Evolutionary conservation across 2,888 invertebrate species (phyloP), one percentile per base, ranked within the genome.

Genomic region (Pandemis heparana): DNA sequence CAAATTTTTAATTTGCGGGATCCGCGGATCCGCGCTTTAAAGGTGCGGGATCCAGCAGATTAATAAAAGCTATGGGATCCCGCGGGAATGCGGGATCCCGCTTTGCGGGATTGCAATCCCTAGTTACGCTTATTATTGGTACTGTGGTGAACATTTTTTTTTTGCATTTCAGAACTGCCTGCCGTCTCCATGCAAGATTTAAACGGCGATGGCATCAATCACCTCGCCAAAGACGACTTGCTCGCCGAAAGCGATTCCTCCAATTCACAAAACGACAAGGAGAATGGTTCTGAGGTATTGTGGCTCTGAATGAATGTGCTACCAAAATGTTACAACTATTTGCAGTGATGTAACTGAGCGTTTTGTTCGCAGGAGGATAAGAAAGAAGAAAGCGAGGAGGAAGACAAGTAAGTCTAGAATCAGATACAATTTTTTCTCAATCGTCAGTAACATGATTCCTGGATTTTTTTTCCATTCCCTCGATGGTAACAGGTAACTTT

Each of bases 191-290:
- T 90, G 41, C 18, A 89, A 8, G 86, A 82, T 5, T 77, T 92
- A 14, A 94, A 94, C 64, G 93, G 93, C 1, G 87, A 83, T 38
- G 79, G 82, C 43, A 80, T 87, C 4, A 82, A 81, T 9, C 89
- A 91, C 70, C 81, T 92, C 9, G 91, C 89, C 14, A 93, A 91
- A 79, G 90, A 90, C 43, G 93, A 92, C 67, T 80, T 94, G 18
- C 81, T 94, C 5, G 88, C 77, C 5, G 93, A 92, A 8, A 92
- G 89, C 66, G 92, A 93, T 71, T 87, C 89, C 0, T 91, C 91
- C 0, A 80, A 77, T 10, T 73, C 73, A 12, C 68, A 63, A 0
- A 80, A 82, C 46, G 85, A 90, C 61, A 85, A 85, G 51, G 81
- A 81, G 14, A 83, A 81, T 59, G 81, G 74, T 18, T 78, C 84